Conservation (phyloP, 2,888 invertebrate genomes). For the Rotaria macrura region DNA sequence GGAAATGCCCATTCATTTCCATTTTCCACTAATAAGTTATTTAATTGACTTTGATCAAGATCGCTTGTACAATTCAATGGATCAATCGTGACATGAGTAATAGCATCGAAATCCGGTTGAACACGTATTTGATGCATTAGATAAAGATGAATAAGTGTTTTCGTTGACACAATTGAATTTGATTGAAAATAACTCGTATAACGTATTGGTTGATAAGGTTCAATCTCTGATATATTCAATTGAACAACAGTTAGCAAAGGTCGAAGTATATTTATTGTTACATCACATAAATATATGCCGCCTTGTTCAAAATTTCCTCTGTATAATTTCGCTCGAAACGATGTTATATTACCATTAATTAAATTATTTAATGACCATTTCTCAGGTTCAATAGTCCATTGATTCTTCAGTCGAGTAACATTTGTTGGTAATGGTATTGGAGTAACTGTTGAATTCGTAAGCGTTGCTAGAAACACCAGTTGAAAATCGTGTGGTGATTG, state of each 20-base stretch:
- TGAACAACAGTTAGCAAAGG: neutral
- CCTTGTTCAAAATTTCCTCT: slow-evolving; percentile 8
- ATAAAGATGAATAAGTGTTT: neutral
- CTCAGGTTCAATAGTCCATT: neutral
- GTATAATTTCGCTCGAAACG: neutral
- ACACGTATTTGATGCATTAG: slow-evolving; percentile 7
- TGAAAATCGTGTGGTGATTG: neutral
- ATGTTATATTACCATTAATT: neutral
- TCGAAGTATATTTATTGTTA: neutral
- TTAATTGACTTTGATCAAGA: neutral
- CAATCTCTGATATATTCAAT: neutral
- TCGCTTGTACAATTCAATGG: neutral
- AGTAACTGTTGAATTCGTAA: neutral
- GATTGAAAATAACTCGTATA: neutral
- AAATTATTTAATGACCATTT: slow-evolving; percentile 4
- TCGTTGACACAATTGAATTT: neutral
- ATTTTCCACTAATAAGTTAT: neutral
- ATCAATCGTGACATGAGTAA: neutral
- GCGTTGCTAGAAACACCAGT: neutral
- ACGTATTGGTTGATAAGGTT: slow-evolving; percentile 4
- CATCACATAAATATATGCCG: neutral
- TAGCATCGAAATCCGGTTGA: neutral
- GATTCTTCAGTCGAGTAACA: neutral
- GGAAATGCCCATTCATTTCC: slow-evolving; percentile 7
- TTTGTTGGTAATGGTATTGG: slow-evolving; percentile 1